A percentile compares a stretch with the other conserved stretches of the same genome.
Conservation (phyloP, 2,888 invertebrate genomes). For the Cacoxenus indagator region DNA sequence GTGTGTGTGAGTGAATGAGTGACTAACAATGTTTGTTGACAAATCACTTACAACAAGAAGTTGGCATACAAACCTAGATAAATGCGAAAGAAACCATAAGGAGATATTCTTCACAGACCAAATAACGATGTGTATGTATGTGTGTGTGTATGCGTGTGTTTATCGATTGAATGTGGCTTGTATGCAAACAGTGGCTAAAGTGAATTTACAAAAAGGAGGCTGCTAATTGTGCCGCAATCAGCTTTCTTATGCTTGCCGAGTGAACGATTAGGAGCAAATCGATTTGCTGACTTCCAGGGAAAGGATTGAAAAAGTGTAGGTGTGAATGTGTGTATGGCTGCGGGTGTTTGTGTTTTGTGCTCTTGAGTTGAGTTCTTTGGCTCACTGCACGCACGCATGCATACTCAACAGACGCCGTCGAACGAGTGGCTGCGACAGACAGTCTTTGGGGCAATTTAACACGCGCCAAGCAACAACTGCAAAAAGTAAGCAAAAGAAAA, state of each 20-base stretch:
- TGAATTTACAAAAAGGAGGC: conserved; percentile 20
- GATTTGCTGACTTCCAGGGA: not conserved
- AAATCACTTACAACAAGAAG: conserved; percentile 19
- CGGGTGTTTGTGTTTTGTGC: not conserved
- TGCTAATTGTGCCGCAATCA: conserved; percentile 39
- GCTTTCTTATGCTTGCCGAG: conserved; percentile 19
- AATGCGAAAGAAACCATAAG: not conserved
- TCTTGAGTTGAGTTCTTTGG: no score
- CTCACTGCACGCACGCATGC: not conserved
- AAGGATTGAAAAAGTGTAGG: not conserved
- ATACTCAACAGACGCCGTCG: not conserved
- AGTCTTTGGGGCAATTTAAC: conserved; percentile 62
- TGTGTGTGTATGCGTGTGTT: not conserved
- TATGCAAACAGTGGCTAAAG: conserved; percentile 20
- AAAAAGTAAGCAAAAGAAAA: no score
- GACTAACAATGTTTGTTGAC: conserved; percentile 18
- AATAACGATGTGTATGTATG: conserved; percentile 11
- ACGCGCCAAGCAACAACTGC: conserved; percentile 29
- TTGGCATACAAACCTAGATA: conserved; percentile 13
- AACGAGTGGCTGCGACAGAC: conserved; percentile 48
- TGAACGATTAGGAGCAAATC: conserved; percentile 12
- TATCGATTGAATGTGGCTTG: conserved; percentile 10
- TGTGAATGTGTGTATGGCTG: not conserved
- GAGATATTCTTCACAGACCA: not conserved
- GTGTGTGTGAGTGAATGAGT: not conserved